Conservation (phyloP, 2,888 invertebrate genomes). For the Halictus quadricinctus region DNA sequence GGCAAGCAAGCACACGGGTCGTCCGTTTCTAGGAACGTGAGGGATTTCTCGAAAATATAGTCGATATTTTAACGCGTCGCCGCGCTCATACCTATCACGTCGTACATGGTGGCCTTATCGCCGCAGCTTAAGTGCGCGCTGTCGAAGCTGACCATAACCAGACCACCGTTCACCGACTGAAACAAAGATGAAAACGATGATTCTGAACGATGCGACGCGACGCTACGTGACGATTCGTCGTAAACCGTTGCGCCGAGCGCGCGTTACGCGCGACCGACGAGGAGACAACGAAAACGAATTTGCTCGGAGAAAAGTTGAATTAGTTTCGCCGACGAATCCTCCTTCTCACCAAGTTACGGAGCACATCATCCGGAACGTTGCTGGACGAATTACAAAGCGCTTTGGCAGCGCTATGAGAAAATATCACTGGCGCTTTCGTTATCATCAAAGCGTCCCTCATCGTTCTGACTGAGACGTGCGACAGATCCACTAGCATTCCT, state of each 20-base stretch:
- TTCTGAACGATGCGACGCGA: not conserved
- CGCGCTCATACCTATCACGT: conserved; percentile 84
- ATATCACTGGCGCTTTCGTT: conserved; percentile 87
- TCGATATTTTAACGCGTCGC: conserved; percentile 2
- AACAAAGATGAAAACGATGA: conserved; percentile 52
- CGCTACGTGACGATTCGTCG: not conserved
- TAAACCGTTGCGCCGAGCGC: not conserved
- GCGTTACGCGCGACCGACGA: not conserved
- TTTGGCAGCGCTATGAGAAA: conserved; percentile 87
- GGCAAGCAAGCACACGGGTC: conserved; percentile 27
- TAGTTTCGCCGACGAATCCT: conserved; percentile 15
- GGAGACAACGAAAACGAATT: not conserved
- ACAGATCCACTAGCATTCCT: conserved; percentile 88
- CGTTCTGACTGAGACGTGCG: conserved; percentile 86
- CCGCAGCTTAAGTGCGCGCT: conserved; percentile 85
- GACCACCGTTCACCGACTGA: conserved; percentile 86
- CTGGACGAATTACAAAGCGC: conserved; percentile 85
- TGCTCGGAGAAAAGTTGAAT: not conserved
- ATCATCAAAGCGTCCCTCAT: conserved; percentile 86
- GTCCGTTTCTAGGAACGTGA: not conserved
- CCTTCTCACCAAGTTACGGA: conserved; percentile 82
- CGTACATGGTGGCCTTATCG: conserved; percentile 84
- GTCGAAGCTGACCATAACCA: conserved; percentile 88
- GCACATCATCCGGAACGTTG: conserved; percentile 85
- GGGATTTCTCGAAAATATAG: conserved; percentile 8